Base-by-base conservation (phyloP, 2,797 vertebrate species). In the Leucoraja ocellata region DNA sequence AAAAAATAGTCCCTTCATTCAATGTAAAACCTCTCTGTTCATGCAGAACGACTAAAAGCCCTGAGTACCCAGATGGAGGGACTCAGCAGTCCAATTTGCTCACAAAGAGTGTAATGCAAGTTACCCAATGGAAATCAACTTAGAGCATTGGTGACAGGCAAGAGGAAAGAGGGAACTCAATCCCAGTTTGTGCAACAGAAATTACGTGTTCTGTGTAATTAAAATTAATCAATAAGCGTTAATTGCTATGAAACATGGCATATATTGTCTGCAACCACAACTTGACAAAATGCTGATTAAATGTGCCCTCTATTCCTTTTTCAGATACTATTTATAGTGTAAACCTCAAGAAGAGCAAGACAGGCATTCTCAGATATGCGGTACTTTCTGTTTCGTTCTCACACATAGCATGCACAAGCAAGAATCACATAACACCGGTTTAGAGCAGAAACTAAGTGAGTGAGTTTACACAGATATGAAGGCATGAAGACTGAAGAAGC, bases 151-250 rank as follows among this genome's bases (percentile, higher is more conserved):
- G 84, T 65, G 54, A 28, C 83, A 32, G n/a, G 13, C 25, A 86
- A 88, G n/a, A 28, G 0, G 84, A n/a, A 88, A 18, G 61, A 36
- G 65, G 63, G 28, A 65, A 14, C 4, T 58, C 63, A 28, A 65
- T 65, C n/a, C 83, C 65, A 61, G 14, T 88, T 65, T 88, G 84
- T 88, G 11, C 84, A 88, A 65, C n/a, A 32, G 61, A 88, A 88
- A 65, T 36, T n/a, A 14, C 65, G n/a, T 88, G 32, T 16, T 21
- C 84, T 88, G 61, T 65, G n/a, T n/a, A 65, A 88, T 36, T 88
- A 28, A 88, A 61, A 32, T 65, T 5, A 88, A 88, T 32, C 84
- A 65, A 8, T 65, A 16, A 83, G 58, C n/a, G 58, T 28, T 88
- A n/a, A 36, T 68, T 65, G n/a, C 61, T 65, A 63, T 21, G 65